A percentile compares a stretch with the other conserved stretches of the same genome.
These are phyloP conservation scores for Fregetta grallaria DNA, from an alignment of 2,113 vertebrate species.

Conservation along the genomic window DNA sequence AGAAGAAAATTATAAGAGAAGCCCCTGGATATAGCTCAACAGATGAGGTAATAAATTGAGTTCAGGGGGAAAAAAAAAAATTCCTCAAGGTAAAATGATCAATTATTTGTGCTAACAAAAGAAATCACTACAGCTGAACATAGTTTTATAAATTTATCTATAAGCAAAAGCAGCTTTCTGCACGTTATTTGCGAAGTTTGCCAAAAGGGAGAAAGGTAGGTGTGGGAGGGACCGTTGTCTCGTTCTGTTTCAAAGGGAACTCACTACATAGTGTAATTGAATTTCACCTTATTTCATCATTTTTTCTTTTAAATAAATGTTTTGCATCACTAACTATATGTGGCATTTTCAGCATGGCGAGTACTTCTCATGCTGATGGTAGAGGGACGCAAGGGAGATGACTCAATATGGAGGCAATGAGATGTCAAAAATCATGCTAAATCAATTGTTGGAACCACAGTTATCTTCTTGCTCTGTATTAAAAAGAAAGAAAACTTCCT, in stretches of 20 bases:
- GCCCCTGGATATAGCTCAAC: background rate
- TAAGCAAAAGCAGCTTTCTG: background rate
- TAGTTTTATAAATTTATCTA: background rate
- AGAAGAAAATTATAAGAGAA: background rate
- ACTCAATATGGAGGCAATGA: background rate
- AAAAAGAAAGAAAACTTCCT: background rate
- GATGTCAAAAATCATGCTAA: background rate
- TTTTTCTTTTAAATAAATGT: background rate
- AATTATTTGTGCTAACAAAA: background rate
- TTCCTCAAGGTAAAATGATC: background rate
- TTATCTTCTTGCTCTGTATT: background rate
- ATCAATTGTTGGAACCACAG: accelerated
- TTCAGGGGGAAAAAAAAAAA: background rate
- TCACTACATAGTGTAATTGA: background rate
- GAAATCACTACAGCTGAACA: background rate
- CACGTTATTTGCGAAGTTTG: background rate
- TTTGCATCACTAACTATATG: background rate
- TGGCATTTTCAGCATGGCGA: background rate
- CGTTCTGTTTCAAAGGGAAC: background rate
- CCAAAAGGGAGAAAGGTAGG: background rate
- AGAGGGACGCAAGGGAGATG: background rate
- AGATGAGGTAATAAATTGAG: background rate
- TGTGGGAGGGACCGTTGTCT: background rate
- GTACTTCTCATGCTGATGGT: background rate
- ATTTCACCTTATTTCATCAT: background rate